Percentiles rank a stretch among this genome's conserved stretches.
Conservation (phyloP, 2,888 invertebrate genomes). For the Molanna angustata region DNA sequence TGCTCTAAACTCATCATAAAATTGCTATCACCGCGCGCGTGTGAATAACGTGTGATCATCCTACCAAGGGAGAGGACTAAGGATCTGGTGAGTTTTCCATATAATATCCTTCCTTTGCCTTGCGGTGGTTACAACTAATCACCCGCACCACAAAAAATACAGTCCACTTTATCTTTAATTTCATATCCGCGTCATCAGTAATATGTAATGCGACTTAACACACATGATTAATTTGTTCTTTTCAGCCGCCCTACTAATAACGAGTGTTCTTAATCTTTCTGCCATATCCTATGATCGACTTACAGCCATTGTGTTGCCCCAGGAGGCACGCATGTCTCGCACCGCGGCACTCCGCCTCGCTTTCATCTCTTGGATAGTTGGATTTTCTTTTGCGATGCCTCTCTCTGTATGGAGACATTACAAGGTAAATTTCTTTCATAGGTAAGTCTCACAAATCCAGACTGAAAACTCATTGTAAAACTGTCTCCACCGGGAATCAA, state of each 20-base stretch:
- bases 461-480: too few species aligned
- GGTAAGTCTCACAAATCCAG: too few species aligned
- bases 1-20: too few species aligned
- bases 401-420: constrained; percentile 63
- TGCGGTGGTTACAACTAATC: too few species aligned
- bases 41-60: too few species aligned
- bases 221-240: constrained; percentile 3
- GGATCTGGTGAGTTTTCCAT: background rate
- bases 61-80: background rate
- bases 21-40: too few species aligned
- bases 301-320: constrained; percentile 73
- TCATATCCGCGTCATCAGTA: too few species aligned
- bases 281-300: constrained; percentile 80
- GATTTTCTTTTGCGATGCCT: constrained; percentile 62
- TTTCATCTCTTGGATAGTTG: constrained; percentile 63
- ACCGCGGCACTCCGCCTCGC: constrained; percentile 65
- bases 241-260: constrained; percentile 66
- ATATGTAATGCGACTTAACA: background rate
- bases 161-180: too few species aligned
- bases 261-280: constrained; percentile 74
- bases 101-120: background rate
- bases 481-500: too few species aligned
- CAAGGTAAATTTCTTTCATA: constrained; percentile 50
- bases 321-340: constrained; percentile 66
- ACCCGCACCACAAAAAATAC: too few species aligned